Base-by-base conservation (phyloP, 2,888 invertebrate species). In the Idaea biselata region DNA sequence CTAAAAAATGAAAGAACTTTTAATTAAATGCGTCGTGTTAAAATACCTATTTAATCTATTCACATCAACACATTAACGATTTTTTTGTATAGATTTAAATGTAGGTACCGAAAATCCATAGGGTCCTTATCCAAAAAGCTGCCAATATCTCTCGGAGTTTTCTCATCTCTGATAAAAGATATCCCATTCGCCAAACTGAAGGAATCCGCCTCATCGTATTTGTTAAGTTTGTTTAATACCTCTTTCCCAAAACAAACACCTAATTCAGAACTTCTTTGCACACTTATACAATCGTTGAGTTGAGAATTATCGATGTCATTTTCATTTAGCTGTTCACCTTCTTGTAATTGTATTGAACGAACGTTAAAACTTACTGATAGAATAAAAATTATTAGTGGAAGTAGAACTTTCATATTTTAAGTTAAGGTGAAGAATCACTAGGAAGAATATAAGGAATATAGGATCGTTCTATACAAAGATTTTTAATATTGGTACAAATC, bases 91-190 rank as follows among this genome's bases (percentile, higher is more conserved):
- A 17, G 0, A 8, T 7, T 55, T 55, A 16, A 4, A 6, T 55
- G 16, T 17, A 55, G 16, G 78, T 93, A 96, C 93, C 95, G 93
- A 66, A 96, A 95, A 87, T 96, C 95, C 78, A 94, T 94, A 0
- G 96, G 96, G 87, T 96, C 95, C 67, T 95, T 95, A 74, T 96
- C 96, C 69, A 95, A 89, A 67, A 95, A 94, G 79, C 94, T 95
- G 60, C 94, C 92, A 64, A 95, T 89, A 65, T 95, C 95, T 60
- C 96, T 93, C 16, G 94, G 94, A 59, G 95, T 93, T 62, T 94
- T 94, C 31, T 94, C 94, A 76, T 95, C 94, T 74, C 94, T 94
- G 0, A 94, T 93, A 69, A 96, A 93, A 16, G 93, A 93, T 2
- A 96, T 87, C 16, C 95, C 95, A 44, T 92, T 93, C 0, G 95